Base-by-base conservation (phyloP, 2,888 invertebrate species). In the Sphecodes monilicornis region DNA sequence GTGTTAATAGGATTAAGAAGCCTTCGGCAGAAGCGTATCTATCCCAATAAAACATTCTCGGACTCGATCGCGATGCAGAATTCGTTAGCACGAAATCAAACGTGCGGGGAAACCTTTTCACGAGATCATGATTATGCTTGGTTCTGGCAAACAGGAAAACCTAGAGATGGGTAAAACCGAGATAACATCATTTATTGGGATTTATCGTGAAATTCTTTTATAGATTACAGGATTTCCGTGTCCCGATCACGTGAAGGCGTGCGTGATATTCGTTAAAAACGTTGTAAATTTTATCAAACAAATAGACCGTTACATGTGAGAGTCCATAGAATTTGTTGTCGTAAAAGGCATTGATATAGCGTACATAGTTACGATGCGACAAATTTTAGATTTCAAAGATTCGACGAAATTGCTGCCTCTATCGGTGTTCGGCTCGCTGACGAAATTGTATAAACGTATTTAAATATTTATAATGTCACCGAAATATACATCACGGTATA, bases 181-280 rank as follows among this genome's bases (percentile, higher is more conserved):
- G 83, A 81, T 79, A 75, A 87, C 77, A 74, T 79, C 72, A 68
- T 79, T 84, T 78, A 87, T 81, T 72, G 77, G 76, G 84, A 72
- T 77, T 86, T 79, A 64, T 71, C 16, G 68, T 32, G 74, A 78
- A 87, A 86, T 77, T 80, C 78, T 41, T 60, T 76, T 71, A 70
- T 26, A 32, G 74, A 77, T 81, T 83, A 84, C 72, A 39, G 72
- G 81, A 86, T 82, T 81, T 73, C n/a, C 72, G n/a, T 41, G 39
- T 78, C 60, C 50, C 64, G 54, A 78, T 76, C 86, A 80, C 76
- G 78, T 50, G 72, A 82, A 18, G 69, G 54, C 41, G 32, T 79
- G 78, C 81, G 86, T 81, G 86, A 86, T 76, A 26, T 18, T 70
- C 22, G 16, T 4, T 29, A 6, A 29, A 29, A 60, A 11, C 66